phyloP scores from a whole-genome alignment of 2,797 vertebrate species.

The Bradypodion ventrale region DNA sequence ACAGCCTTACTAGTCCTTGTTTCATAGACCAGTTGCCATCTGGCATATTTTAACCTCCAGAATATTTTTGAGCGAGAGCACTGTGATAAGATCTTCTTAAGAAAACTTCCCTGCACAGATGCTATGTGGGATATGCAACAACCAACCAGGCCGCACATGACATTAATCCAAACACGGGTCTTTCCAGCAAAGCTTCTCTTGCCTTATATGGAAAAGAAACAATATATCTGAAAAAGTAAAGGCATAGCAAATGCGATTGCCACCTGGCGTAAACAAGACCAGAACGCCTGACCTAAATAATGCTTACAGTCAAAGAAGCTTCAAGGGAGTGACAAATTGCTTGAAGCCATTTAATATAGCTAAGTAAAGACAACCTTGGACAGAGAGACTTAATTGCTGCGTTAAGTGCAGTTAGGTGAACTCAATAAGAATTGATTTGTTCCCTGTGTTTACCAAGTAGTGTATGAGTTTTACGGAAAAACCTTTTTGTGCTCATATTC shows the following conservation, averaged over 20 bases:
- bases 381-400: slow-evolving; percentile 2
- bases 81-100: neutral
- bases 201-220: neutral
- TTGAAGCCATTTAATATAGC: slow-evolving; percentile 2
- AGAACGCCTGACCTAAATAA: neutral
- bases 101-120: neutral
- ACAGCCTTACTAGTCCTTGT: no score
- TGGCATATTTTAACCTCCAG: neutral
- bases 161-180: neutral
- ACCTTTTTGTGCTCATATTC: neutral
- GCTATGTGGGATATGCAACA: neutral
- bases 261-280: neutral
- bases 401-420: slow-evolving; percentile 21
- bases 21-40: neutral
- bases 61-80: neutral
- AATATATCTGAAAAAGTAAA: neutral
- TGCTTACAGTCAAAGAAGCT: slow-evolving; percentile 3
- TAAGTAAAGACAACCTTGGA: slow-evolving; percentile 13
- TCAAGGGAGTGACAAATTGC: slow-evolving; percentile 1
- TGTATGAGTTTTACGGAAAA: neutral
- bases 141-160: neutral
- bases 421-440: slow-evolving; percentile 22
- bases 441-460: neutral
- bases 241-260: neutral
- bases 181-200: slow-evolving; percentile 2